Evolutionary conservation across 2,113 vertebrate species (phyloP).

Genomic region (Rana temporaria): DNA sequence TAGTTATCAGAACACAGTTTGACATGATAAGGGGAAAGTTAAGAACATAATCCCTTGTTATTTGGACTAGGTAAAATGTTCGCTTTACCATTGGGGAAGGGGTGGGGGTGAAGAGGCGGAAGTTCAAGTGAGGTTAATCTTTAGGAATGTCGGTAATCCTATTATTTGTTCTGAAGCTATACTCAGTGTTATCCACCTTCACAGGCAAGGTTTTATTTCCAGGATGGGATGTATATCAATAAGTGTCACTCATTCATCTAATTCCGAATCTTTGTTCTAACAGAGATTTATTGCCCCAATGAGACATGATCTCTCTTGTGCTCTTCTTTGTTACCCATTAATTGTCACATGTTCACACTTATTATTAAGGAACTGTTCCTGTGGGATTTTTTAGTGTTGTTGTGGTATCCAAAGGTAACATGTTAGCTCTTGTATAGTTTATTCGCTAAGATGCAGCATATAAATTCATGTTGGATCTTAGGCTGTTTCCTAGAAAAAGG

Average conservation of each 20-base stretch:
- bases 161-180: slow-evolving; percentile 16
- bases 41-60: too few species aligned
- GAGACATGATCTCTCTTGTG: background rate
- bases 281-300: background rate
- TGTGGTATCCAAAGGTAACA: background rate
- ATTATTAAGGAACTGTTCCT: background rate
- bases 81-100: background rate
- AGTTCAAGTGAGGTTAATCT: slow-evolving; percentile 34
- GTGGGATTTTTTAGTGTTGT: background rate
- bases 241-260: background rate
- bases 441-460: too few species aligned
- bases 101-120: background rate
- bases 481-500: too few species aligned
- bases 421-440: background rate
- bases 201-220: background rate
- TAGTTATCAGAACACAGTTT: background rate
- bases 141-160: slow-evolving; percentile 31
- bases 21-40: too few species aligned
- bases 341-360: background rate
- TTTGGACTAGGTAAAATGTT: too few species aligned
- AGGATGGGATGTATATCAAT: slow-evolving; percentile 2
- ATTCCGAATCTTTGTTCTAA: background rate
- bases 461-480: too few species aligned
- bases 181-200: slow-evolving; percentile 1
- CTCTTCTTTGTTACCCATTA: background rate